Conservation (phyloP, 2,113 vertebrate genomes). For the Macaca mulatta region DNA sequence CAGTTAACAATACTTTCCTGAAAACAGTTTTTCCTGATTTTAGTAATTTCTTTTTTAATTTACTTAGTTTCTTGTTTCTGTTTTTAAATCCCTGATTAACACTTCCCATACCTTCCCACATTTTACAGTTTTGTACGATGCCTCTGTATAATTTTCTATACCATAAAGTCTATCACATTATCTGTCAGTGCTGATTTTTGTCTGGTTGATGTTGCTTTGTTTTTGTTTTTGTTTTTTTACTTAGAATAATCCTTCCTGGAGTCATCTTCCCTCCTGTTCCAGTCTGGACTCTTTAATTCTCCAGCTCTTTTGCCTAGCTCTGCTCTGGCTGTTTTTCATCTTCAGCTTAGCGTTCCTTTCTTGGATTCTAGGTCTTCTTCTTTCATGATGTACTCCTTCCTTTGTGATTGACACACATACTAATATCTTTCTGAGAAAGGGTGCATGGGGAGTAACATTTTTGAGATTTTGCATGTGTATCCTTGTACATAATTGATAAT, state of each 20-base stretch:
- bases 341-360: neutral
- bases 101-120: neutral
- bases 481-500: neutral
- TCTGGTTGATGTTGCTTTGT: neutral
- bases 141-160: neutral
- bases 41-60: conserved; percentile 4
- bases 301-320: neutral
- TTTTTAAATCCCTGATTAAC: neutral
- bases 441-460: neutral
- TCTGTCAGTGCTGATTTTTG: neutral
- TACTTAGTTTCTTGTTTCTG: neutral
- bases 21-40: neutral
- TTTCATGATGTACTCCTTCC: neutral
- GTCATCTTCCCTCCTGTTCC: neutral
- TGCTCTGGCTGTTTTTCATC: neutral
- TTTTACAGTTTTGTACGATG: neutral
- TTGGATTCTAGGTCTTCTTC: neutral
- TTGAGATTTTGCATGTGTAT: neutral
- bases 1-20: neutral
- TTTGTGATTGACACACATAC: neutral
- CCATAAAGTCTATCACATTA: neutral
- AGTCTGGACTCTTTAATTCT: neutral
- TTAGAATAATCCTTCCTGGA: neutral
- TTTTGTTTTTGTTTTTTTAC: neutral
- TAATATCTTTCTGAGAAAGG: neutral